Conservation (phyloP, 1,140 invertebrate species). For the Vanessa atalanta region DNA sequence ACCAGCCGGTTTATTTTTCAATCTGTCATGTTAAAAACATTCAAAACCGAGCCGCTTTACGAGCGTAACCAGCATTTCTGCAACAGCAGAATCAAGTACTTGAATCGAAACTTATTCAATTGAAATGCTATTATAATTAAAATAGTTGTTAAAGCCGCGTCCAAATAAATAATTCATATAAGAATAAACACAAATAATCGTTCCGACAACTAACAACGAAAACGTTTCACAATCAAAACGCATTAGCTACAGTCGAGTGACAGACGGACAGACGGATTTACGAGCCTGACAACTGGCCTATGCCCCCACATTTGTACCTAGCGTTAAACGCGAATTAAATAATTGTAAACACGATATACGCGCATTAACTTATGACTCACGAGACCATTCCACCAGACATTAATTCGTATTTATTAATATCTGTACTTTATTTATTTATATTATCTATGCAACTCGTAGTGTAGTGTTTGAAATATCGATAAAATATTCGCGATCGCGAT, state of each 20-base stretch:
- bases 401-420: constrained; percentile 45
- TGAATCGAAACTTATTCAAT: not conserved
- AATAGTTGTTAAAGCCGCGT: not conserved
- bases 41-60: too few species aligned
- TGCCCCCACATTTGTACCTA: constrained; percentile 45
- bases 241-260: constrained; percentile 44
- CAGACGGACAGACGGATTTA: constrained; percentile 56
- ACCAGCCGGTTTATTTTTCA: too few species aligned
- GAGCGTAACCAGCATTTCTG: too few species aligned
- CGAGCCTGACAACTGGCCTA: constrained; percentile 49
- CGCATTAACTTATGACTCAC: constrained; percentile 40
- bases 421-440: constrained; percentile 28
- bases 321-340: constrained; percentile 33
- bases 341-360: constrained; percentile 37
- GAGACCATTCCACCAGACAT: constrained; percentile 34
- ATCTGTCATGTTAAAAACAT: too few species aligned
- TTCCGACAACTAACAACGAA: constrained; percentile 25
- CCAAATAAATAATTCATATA: constrained; percentile 12
- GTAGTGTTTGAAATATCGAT: constrained; percentile 36
- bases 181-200: constrained; percentile 17
- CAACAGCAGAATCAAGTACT: not conserved
- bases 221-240: constrained; percentile 41
- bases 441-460: constrained; percentile 27
- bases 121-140: not conserved
- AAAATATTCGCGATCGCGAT: constrained; percentile 49